Evolutionary conservation across 2,797 vertebrate genomes (phyloP).

Genomic region (Triplophysa yarkandensis): DNA sequence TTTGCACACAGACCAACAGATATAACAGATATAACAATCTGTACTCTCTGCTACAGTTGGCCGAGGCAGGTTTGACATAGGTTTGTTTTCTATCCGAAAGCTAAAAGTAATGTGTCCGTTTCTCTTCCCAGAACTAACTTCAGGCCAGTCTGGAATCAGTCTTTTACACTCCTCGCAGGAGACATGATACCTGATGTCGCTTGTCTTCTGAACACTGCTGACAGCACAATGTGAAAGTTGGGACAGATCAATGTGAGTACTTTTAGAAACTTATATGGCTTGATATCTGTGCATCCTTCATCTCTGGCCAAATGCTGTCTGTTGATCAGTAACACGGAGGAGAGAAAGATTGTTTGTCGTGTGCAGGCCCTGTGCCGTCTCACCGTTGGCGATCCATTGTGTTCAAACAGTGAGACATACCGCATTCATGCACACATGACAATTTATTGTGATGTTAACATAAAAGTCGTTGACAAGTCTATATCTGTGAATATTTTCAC

Average conservation of each 20-base stretch:
- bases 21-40: conserved; percentile 23
- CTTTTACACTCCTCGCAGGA: conserved; percentile 20
- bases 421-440: conserved; percentile 39
- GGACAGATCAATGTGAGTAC: conserved; percentile 70
- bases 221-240: conserved; percentile 74
- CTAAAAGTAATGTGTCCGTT: conserved; percentile 1
- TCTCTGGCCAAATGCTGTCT: conserved; percentile 52
- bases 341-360: conserved; percentile 43
- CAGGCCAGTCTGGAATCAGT: neutral
- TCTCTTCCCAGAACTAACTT: conserved; percentile 22
- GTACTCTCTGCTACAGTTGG: conserved; percentile 14
- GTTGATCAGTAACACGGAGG: conserved; percentile 59
- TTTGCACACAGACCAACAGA: conserved; percentile 5
- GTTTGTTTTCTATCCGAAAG: conserved; percentile 27
- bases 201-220: conserved; percentile 69
- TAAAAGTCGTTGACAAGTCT: conserved; percentile 54
- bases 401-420: conserved; percentile 24
- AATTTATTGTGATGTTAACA: conserved; percentile 58
- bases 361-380: conserved; percentile 18
- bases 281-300: conserved; percentile 64
- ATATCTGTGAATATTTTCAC: neutral
- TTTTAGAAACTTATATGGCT: conserved; percentile 63
- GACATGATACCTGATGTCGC: conserved; percentile 49
- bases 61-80: conserved; percentile 14
- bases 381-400: conserved; percentile 8